Evolutionary conservation across 2,888 invertebrate species (phyloP), one percentile per base, ranked within the genome.

Genomic region (Ornithoptera alexandrae): DNA sequence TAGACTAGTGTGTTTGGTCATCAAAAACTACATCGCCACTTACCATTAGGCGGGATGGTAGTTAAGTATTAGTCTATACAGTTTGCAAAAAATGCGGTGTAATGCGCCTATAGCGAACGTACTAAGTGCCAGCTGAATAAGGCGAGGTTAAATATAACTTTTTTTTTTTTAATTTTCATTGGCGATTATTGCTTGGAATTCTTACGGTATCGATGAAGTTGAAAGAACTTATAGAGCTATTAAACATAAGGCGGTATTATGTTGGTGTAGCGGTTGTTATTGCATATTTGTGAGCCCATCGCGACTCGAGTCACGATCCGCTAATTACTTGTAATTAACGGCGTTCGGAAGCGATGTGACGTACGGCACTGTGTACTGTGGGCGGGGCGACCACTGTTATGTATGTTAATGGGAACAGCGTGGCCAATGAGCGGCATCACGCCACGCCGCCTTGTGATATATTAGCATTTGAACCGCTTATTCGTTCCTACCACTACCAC

Each of bases 381-480:
- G 91, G 91, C 90, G 91, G 88, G 83, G 90, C 89, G 74, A 79
- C 74, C 80, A 78, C 81, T 80, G 82, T 83, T 87, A 85, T 85
- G 82, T 88, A 91, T 91, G 90, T 87, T 90, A 90, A 92, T 92
- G 87, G 85, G 86, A 88, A 88, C 83, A 86, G 79, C 85, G 80
- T 84, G 80, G 84, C 92, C 92, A 92, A 92, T 92, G 86, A 87
- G 86, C 81, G 83, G 73, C 88, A 84, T 87, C 87, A 87, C 83
- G 84, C 79, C 82, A 80, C 83, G 76, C 90, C 87, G 89, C 87
- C 87, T 84, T 80, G 92, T 92, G 91, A 92, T 91, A 92, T 92
- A 92, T 92, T 92, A 91, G 87, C 90, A 90, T 92, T 92, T 88
- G 88, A 90, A 91, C 86, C 88, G 89, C 83, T 89, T 88, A 89